Percentiles rank a stretch among this genome's conserved stretches.
These are phyloP conservation scores for Agrotis segetum DNA, from an alignment of 2,888 invertebrate species.

Conservation along the genomic window DNA sequence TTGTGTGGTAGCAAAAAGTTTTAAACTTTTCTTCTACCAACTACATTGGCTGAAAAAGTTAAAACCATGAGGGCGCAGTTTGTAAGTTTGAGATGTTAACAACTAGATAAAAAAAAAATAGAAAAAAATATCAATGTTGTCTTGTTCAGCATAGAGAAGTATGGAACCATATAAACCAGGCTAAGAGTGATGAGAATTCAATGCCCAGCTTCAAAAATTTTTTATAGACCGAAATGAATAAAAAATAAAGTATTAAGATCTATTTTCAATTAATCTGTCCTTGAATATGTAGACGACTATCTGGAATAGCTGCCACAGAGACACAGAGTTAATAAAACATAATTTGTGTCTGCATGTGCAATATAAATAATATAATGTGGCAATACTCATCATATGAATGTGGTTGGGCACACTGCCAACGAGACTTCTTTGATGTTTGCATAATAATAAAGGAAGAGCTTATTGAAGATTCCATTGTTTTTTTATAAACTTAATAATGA, in stretches of 20 bases:
- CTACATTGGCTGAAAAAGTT: too few species aligned
- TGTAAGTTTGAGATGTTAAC: too few species aligned
- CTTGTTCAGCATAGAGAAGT: neutral
- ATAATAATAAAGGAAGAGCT: constrained; percentile 51
- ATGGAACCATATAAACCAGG: neutral
- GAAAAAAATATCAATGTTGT: neutral
- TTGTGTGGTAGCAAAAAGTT: neutral
- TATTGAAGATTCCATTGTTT: constrained; percentile 46
- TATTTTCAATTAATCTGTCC: constrained; percentile 25
- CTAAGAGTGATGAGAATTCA: neutral
- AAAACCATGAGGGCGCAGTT: too few species aligned
- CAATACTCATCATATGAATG: constrained; percentile 43
- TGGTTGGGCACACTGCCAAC: constrained; percentile 61
- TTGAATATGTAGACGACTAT: constrained; percentile 17
- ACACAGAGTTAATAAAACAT: constrained; percentile 35
- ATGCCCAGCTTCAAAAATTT: neutral
- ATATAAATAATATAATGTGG: constrained; percentile 40
- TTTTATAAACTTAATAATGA: constrained; percentile 27
- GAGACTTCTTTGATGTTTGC: constrained; percentile 52
- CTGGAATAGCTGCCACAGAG: constrained; percentile 15
- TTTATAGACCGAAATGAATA: too few species aligned
- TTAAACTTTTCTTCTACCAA: too few species aligned
- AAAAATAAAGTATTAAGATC: neutral
- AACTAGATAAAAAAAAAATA: too few species aligned
- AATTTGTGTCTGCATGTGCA: constrained; percentile 45